phyloP scores from a whole-genome alignment of 2,888 invertebrate species.

The Glaucopsyche alexis region DNA sequence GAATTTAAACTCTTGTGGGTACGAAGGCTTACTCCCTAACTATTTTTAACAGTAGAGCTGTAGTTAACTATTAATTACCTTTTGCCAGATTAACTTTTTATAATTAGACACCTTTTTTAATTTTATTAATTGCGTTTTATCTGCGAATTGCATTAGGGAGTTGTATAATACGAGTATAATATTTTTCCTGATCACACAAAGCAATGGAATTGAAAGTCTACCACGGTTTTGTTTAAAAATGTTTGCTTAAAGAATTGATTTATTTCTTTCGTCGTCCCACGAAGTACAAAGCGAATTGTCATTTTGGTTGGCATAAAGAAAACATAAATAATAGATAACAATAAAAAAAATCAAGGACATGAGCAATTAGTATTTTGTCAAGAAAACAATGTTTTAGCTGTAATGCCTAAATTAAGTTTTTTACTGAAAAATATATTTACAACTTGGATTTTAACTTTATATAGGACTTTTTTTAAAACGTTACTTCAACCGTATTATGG shows the following conservation, averaged over 20 bases:
- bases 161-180: background rate
- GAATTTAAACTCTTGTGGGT: too few relatives aligned
- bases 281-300: background rate
- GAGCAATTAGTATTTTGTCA: background rate
- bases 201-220: background rate
- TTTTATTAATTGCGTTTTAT: too few relatives aligned
- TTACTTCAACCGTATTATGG: too few relatives aligned
- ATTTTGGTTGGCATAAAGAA: background rate
- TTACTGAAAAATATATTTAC: background rate
- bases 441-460: too few relatives aligned
- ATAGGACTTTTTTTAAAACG: too few relatives aligned
- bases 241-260: background rate
- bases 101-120: too few relatives aligned
- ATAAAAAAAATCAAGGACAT: background rate
- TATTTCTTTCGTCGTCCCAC: background rate
- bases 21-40: too few relatives aligned
- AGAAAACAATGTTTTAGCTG: background rate
- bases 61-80: too few relatives aligned
- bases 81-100: too few relatives aligned
- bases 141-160: background rate
- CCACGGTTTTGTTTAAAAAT: background rate
- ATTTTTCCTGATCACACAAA: background rate
- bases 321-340: background rate
- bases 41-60: too few relatives aligned
- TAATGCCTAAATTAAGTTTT: background rate